phyloP scores from a whole-genome alignment of 2,888 invertebrate genomes.

The Branchipolynoe longqiensis region DNA sequence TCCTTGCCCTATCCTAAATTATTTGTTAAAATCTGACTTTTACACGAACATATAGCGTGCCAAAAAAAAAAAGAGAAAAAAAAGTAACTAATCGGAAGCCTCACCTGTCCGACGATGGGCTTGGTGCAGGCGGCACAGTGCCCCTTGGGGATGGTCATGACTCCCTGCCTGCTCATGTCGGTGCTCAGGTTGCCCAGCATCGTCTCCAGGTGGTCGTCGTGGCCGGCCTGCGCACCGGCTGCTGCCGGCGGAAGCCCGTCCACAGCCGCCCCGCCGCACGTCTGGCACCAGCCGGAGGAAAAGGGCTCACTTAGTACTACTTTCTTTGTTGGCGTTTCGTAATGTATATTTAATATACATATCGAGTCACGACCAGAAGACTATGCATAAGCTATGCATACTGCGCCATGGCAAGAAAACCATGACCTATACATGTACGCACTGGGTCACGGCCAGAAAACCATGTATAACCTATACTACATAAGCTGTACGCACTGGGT shows the following conservation, averaged over 20 bases:
- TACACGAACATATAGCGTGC: not conserved
- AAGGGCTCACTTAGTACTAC: too few species aligned
- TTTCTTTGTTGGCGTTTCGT: too few species aligned
- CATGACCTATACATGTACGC: too few species aligned
- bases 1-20: not conserved
- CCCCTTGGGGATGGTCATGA: conserved; percentile 98
- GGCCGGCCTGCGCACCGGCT: not conserved
- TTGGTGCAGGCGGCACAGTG: conserved; percentile 99
- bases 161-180: conserved; percentile 99
- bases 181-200: conserved; percentile 95
- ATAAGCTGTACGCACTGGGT: too few species aligned
- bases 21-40: not conserved
- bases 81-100: conserved; percentile 61
- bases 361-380: too few species aligned
- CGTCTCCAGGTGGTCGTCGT: conserved; percentile 85
- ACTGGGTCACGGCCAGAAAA: not conserved
- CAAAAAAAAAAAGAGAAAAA: not conserved
- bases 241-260: conserved; percentile 24
- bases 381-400: too few species aligned
- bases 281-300: conserved; percentile 45
- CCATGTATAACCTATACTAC: not conserved
- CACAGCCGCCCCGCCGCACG: conserved; percentile 83
- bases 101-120: conserved; percentile 97
- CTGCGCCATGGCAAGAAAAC: too few species aligned
- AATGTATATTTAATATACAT: too few species aligned